These are phyloP conservation scores for Clarias macrocephalus DNA, from an alignment of 2,113 vertebrate genomes.

Conservation along the genomic window DNA sequence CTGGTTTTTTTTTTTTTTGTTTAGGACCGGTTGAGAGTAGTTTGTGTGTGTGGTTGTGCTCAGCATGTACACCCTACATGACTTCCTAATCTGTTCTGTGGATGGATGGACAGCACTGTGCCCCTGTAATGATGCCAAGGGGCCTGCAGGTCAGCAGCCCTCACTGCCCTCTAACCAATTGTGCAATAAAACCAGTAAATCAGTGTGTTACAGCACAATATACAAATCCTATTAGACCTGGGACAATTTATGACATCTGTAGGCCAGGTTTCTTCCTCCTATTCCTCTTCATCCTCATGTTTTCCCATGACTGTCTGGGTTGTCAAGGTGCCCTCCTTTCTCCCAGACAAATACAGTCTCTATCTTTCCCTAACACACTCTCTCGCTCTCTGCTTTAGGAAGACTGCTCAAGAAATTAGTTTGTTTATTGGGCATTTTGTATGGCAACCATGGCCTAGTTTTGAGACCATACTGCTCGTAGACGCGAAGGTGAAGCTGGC, in stretches of 20 bases:
- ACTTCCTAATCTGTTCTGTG: constrained; percentile 33
- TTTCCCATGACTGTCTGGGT: constrained; percentile 34
- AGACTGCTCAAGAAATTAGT: constrained; percentile 39
- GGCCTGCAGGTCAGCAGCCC: constrained; percentile 29
- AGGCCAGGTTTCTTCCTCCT: constrained; percentile 2
- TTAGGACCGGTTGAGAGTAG: constrained; percentile 15
- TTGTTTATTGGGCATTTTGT: constrained; percentile 42
- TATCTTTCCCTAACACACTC: not conserved
- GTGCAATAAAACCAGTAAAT: constrained; percentile 7
- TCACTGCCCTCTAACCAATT: constrained; percentile 18
- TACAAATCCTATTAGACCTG: constrained; percentile 36
- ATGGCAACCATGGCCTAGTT: constrained; percentile 49
- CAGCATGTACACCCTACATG: constrained; percentile 14
- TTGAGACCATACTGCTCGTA: not conserved
- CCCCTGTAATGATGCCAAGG: constrained; percentile 46
- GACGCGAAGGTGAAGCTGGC: constrained; percentile 9
- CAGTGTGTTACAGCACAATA: constrained; percentile 24
- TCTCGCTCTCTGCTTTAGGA: constrained; percentile 15
- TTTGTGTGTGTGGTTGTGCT: constrained; percentile 6
- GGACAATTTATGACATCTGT: constrained; percentile 24
- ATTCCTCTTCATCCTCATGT: constrained; percentile 36
- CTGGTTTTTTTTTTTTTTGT: constrained; percentile 38
- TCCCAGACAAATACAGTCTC: constrained; percentile 32
- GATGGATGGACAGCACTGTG: constrained; percentile 42
- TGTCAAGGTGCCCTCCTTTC: constrained; percentile 50